Evolutionary conservation across 2,797 vertebrate genomes (phyloP).

Genomic region (Galago senegalensis): DNA sequence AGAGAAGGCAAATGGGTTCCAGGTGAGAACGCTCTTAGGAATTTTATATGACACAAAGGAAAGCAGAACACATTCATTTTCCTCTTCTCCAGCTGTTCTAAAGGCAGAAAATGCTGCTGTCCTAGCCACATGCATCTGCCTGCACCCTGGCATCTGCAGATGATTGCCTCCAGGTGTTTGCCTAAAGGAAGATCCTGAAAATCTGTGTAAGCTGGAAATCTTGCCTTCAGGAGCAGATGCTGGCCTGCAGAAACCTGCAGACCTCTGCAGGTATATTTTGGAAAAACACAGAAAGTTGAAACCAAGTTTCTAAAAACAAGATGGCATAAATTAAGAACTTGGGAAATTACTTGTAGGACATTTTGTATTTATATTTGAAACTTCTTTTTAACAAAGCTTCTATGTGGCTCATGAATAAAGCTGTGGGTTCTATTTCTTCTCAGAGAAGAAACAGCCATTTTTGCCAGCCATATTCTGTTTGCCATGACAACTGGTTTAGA

Average conservation of each 20-base stretch:
- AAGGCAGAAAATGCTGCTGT: conserved; percentile 62
- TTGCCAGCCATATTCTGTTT: conserved; percentile 28
- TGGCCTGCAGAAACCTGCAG: conserved; percentile 58
- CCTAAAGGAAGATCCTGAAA: conserved; percentile 68
- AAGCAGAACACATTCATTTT: conserved; percentile 86
- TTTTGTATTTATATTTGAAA: background rate
- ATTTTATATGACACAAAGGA: conserved; percentile 83
- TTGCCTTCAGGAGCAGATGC: conserved; percentile 69
- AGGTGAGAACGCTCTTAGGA: conserved; percentile 79
- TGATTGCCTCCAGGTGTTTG: conserved; percentile 82
- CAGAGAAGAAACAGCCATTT: conserved; percentile 35
- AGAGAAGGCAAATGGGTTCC: conserved; percentile 80
- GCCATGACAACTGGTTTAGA: background rate
- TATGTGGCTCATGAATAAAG: conserved; percentile 22
- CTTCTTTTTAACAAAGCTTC: conserved; percentile 41
- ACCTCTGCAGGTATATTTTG: conserved; percentile 71
- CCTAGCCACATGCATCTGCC: conserved; percentile 67
- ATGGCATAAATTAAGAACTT: conserved; percentile 24
- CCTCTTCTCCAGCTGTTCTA: conserved; percentile 82
- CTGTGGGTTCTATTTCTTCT: conserved; percentile 5
- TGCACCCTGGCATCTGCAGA: conserved; percentile 70
- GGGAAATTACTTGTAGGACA: background rate
- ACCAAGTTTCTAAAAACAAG: conserved; percentile 59
- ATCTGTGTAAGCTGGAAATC: conserved; percentile 25
- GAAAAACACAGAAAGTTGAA: conserved; percentile 54